phyloP scores from a whole-genome alignment of 2,113 vertebrate genomes.

The Prunella himalayana region DNA sequence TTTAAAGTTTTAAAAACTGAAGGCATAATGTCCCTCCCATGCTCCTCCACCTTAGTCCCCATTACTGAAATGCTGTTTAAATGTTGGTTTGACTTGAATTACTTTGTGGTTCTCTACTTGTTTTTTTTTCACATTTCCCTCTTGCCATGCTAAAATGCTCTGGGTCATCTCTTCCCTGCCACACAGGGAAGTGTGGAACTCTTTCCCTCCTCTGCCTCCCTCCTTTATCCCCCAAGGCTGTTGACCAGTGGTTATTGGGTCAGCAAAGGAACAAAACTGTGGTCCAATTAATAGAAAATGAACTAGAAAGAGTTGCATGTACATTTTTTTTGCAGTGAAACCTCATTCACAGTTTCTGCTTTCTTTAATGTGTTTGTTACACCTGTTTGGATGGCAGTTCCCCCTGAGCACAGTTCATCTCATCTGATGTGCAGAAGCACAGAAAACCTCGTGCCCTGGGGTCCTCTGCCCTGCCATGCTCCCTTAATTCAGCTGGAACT shows the following conservation, averaged over 20 bases:
- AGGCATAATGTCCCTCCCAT: background rate
- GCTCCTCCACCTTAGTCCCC: background rate
- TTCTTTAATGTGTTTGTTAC: background rate
- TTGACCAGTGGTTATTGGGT: background rate
- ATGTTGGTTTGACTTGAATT: background rate
- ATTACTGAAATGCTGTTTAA: background rate
- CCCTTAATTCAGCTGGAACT: background rate
- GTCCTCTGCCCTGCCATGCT: background rate
- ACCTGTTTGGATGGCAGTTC: background rate
- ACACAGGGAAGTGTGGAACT: background rate
- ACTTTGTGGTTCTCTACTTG: background rate
- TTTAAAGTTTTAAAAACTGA: background rate
- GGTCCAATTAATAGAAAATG: background rate
- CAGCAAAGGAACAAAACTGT: background rate
- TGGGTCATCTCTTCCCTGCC: background rate
- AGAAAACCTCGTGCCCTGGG: rapidly evolving
- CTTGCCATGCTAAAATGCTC: background rate
- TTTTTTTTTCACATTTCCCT: background rate
- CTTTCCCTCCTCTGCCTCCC: background rate
- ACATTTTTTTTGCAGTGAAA: background rate
- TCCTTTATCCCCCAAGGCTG: background rate
- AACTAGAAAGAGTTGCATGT: background rate
- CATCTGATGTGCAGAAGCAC: background rate
- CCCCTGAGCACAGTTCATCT: background rate
- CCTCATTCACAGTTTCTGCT: background rate